A percentile compares a stretch with the other conserved stretches of the same genome.
Conservation (phyloP, 2,797 vertebrate species). For the Myotis planiceps region DNA sequence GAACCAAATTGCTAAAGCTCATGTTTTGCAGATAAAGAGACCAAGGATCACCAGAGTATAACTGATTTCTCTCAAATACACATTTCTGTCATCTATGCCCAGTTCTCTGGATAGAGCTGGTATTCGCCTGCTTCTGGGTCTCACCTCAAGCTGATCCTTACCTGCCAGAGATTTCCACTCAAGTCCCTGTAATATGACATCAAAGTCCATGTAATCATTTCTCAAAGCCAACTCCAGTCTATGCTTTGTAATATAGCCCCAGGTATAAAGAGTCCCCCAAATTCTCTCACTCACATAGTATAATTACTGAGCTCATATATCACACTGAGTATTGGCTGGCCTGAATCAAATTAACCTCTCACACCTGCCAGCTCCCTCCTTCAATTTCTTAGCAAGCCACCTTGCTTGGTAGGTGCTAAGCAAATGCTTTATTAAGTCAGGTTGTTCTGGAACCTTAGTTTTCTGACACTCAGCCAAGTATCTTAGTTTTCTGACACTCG, state of each 20-base stretch:
- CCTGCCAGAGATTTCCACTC: not conserved
- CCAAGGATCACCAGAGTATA: not conserved
- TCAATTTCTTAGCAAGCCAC: not conserved
- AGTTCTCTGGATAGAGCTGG: not conserved
- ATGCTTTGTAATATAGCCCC: not conserved
- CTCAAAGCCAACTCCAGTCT: not conserved
- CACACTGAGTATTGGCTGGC: not conserved
- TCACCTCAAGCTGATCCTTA: not conserved
- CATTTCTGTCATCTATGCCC: not conserved
- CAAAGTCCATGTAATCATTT: not conserved
- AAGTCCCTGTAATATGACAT: not conserved
- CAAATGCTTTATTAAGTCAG: conserved; percentile 2
- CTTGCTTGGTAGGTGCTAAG: not conserved
- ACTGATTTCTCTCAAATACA: not conserved
- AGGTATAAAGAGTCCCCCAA: not conserved
- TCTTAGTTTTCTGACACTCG: not conserved
- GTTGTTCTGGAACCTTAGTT: not conserved
- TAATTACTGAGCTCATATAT: not conserved
- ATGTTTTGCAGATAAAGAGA: not conserved
- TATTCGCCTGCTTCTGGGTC: not conserved
- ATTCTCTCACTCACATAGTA: not conserved
- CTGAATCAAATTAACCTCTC: not conserved
- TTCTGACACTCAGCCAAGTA: not conserved
- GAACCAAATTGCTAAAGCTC: not conserved
- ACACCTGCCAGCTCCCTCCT: not conserved